phyloP scores from a whole-genome alignment of 2,113 vertebrate genomes.

The Corapipo altera region DNA sequence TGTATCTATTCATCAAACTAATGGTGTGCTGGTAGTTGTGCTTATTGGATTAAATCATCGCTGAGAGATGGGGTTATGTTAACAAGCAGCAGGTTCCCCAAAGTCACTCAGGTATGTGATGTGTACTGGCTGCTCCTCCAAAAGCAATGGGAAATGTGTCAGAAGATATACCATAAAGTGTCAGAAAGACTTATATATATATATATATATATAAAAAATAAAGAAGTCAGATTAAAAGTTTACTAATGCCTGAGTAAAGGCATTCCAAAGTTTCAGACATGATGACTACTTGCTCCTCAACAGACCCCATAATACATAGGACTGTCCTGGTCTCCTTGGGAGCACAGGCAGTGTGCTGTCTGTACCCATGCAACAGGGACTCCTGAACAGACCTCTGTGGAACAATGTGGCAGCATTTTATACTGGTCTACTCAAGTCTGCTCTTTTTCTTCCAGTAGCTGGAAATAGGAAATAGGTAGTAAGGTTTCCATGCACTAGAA shows the following conservation, averaged over 20 bases:
- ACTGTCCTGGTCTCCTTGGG: neutral
- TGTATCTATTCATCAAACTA: constrained; percentile 25
- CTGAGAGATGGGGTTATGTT: neutral
- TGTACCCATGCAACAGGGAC: neutral
- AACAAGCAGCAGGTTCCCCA: neutral
- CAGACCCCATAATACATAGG: neutral
- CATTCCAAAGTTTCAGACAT: neutral
- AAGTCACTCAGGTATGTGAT: neutral
- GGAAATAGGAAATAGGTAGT: neutral
- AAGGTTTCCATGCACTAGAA: neutral
- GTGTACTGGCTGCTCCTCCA: neutral
- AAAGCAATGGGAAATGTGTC: neutral
- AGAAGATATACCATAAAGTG: neutral
- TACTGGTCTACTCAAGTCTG: neutral
- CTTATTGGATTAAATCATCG: constrained; percentile 23
- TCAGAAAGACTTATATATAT: neutral
- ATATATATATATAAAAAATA: too few species aligned
- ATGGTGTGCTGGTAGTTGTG: neutral
- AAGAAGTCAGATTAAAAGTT: neutral
- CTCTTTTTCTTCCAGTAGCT: neutral
- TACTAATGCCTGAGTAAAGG: neutral
- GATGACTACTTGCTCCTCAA: neutral
- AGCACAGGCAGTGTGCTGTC: neutral
- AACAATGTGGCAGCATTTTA: neutral
- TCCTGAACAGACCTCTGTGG: neutral